phyloP scores from a whole-genome alignment of 2,888 invertebrate genomes.

The Parascotia fuliginaria region DNA sequence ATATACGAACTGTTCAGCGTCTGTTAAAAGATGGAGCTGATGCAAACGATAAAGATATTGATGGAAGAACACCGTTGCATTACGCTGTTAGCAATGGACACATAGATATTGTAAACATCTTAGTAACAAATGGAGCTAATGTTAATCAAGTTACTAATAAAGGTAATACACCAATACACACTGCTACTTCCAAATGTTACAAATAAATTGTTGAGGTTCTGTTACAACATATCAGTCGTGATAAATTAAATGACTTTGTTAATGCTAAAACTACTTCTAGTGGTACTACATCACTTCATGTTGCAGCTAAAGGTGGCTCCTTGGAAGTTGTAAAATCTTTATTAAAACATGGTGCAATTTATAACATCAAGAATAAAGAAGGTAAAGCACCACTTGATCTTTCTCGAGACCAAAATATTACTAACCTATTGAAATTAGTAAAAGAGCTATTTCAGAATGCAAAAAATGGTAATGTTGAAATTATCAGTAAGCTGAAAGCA shows the following conservation, averaged over 20 bases:
- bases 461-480: conserved; percentile 19
- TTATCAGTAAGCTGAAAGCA: conserved; percentile 19
- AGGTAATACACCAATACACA: conserved; percentile 34
- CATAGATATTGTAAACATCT: not conserved
- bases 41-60: too few species aligned
- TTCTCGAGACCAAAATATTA: conserved; percentile 18
- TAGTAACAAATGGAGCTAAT: conserved; percentile 4
- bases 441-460: conserved; percentile 26
- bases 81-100: too few species aligned
- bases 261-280: too few species aligned
- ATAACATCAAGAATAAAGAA: conserved; percentile 26
- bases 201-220: too few species aligned
- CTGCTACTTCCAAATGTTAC: conserved; percentile 19
- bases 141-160: conserved; percentile 18
- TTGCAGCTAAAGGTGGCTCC: too few species aligned
- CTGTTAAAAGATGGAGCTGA: too few species aligned
- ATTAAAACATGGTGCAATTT: conserved; percentile 31
- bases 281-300: too few species aligned
- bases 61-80: too few species aligned
- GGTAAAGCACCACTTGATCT: conserved; percentile 35
- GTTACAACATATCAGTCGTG: too few species aligned
- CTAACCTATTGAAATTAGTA: conserved; percentile 27
- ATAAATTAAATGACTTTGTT: too few species aligned
- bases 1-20: too few species aligned
- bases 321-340: not conserved